Evolutionary conservation across 1,140 invertebrate species (phyloP).

Genomic region (Rhagoletis zephyria): DNA sequence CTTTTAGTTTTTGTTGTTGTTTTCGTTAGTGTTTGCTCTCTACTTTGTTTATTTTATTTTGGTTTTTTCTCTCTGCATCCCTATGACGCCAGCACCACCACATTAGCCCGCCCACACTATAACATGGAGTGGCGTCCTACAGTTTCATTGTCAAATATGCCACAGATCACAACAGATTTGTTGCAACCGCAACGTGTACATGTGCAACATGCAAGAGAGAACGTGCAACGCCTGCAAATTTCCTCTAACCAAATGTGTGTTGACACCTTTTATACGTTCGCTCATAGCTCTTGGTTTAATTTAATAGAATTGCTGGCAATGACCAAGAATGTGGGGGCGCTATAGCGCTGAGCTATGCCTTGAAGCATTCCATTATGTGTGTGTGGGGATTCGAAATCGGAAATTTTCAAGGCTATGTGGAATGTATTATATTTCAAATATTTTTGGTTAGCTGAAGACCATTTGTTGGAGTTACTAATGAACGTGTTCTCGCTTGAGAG

Average conservation of each 20-base stretch:
- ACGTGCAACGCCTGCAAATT: conserved; percentile 22
- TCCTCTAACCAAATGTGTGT: conserved; percentile 16
- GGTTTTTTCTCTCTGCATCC: neutral
- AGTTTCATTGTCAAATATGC: conserved; percentile 27
- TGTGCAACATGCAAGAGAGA: neutral
- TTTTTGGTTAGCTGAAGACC: no score
- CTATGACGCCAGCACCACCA: neutral
- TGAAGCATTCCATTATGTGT: neutral
- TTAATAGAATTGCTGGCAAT: conserved; percentile 27
- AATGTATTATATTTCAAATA: no score
- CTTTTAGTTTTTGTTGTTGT: conserved; percentile 7
- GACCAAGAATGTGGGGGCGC: conserved; percentile 2
- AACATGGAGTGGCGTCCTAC: neutral
- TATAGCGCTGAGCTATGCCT: neutral
- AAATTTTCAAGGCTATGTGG: neutral
- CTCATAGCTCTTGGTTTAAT: conserved; percentile 30
- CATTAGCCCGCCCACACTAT: neutral
- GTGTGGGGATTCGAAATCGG: neutral
- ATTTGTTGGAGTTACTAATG: no score
- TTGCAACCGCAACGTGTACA: neutral
- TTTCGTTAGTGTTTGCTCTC: neutral
- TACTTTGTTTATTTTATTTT: neutral
- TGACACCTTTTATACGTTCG: neutral
- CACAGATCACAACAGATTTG: conserved; percentile 11
- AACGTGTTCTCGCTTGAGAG: no score